These are phyloP conservation scores for Uloborus plumipes DNA, from an alignment of 2,888 invertebrate species.

Conservation along the genomic window DNA sequence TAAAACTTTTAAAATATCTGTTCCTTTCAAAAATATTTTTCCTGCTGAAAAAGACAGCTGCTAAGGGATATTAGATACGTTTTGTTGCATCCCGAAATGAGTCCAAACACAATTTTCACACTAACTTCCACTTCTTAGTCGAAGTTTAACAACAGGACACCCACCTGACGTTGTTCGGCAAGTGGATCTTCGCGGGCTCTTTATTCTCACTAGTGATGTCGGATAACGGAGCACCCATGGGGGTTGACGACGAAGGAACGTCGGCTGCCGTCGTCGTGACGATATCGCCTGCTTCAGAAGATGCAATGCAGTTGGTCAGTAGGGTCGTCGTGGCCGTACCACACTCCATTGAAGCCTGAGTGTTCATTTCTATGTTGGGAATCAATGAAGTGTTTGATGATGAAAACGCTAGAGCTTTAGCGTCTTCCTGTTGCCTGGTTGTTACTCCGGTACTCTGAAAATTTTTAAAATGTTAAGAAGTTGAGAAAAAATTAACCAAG, in stretches of 20 bases:
- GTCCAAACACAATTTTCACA: too few species aligned
- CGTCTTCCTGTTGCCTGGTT: slow-evolving; percentile 62
- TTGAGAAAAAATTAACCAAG: too few species aligned
- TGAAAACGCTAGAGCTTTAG: slow-evolving; percentile 48
- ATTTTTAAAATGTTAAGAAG: background rate
- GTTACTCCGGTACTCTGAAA: slow-evolving; percentile 53
- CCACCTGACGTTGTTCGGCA: slow-evolving; percentile 58
- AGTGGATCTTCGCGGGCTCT: slow-evolving; percentile 31
- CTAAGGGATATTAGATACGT: too few species aligned
- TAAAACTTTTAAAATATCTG: too few species aligned
- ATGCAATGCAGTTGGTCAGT: slow-evolving; percentile 7
- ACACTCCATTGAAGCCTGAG: slow-evolving; percentile 20
- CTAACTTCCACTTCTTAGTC: too few species aligned
- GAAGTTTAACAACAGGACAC: too few species aligned
- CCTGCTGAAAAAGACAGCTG: too few species aligned
- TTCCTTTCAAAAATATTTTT: too few species aligned
- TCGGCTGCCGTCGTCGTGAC: slow-evolving; percentile 35
- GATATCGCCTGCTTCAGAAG: slow-evolving; percentile 73
- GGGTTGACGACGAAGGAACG: slow-evolving; percentile 9
- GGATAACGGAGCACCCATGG: background rate
- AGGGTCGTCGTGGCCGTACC: background rate
- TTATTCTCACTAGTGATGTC: background rate
- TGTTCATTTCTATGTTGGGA: slow-evolving; percentile 19
- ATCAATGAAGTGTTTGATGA: slow-evolving; percentile 1
- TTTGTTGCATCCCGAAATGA: too few species aligned